Percentiles rank a stretch among this genome's conserved stretches.
phyloP scores from a whole-genome alignment of 1,140 invertebrate species.

The Pseudomyrmex pallidus region DNA sequence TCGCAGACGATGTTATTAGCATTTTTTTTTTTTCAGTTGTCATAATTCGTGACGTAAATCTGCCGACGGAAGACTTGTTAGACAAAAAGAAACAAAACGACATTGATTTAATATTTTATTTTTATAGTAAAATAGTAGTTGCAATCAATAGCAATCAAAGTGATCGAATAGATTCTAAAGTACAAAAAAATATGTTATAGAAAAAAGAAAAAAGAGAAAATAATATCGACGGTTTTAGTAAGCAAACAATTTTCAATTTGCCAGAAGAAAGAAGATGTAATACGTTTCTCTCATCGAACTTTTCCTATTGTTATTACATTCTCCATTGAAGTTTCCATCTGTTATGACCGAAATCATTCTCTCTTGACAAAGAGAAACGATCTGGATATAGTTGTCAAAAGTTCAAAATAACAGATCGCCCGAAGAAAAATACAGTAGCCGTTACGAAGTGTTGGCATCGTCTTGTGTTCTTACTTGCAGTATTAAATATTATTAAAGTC shows the following conservation, averaged over 20 bases:
- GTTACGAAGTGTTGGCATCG: slow-evolving; percentile 43
- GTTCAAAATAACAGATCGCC: slow-evolving; percentile 71
- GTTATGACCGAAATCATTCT: slow-evolving; percentile 33
- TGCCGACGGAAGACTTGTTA: not conserved
- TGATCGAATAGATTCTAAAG: not conserved
- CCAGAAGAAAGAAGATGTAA: slow-evolving; percentile 18
- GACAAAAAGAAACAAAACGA: not conserved
- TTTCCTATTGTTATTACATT: slow-evolving; percentile 36
- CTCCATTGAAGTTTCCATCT: slow-evolving; percentile 5
- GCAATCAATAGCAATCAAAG: not conserved
- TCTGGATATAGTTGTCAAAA: slow-evolving; percentile 68
- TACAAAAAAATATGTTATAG: too few species aligned
- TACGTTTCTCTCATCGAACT: slow-evolving; percentile 17
- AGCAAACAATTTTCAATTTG: slow-evolving; percentile 53
- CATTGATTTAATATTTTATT: not conserved
- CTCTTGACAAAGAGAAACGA: slow-evolving; percentile 49
- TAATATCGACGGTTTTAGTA: slow-evolving; percentile 8
- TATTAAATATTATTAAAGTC: slow-evolving; percentile 71
- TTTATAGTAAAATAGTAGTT: not conserved
- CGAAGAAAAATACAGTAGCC: slow-evolving; percentile 1
- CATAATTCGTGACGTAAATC: not conserved
- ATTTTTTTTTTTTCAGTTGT: slow-evolving; percentile 37
- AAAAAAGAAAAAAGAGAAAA: too few species aligned
- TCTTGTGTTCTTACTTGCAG: slow-evolving; percentile 34
- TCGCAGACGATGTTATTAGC: slow-evolving; percentile 27